Percentiles rank a stretch among this genome's conserved stretches.
These are phyloP conservation scores for Lysandra coridon DNA, from an alignment of 2,888 invertebrate genomes.

Conservation along the genomic window DNA sequence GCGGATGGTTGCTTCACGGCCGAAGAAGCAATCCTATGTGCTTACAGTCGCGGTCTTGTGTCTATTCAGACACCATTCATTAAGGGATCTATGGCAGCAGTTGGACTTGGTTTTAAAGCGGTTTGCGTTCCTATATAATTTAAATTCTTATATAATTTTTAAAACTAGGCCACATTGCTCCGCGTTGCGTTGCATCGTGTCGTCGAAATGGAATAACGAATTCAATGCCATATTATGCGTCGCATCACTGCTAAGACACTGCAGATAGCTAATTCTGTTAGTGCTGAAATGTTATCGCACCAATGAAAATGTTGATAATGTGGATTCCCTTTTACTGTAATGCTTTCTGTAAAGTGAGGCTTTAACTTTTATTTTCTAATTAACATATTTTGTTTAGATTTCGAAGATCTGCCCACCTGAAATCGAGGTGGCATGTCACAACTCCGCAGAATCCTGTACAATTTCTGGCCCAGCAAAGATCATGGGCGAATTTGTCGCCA, in stretches of 20 bases:
- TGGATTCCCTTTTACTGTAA: too few relatives aligned
- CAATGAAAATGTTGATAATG: too few relatives aligned
- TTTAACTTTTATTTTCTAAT: neutral
- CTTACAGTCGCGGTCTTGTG: conserved; percentile 88
- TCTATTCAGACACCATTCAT: conserved; percentile 82
- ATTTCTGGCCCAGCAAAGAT: conserved; percentile 86
- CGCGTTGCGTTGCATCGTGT: neutral
- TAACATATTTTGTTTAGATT: neutral
- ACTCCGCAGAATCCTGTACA: conserved; percentile 87
- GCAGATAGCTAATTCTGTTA: too few relatives aligned
- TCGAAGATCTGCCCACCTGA: conserved; percentile 27
- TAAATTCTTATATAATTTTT: too few relatives aligned
- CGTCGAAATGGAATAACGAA: conserved; percentile 46
- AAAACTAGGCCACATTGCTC: conserved; percentile 36
- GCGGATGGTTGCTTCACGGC: conserved; percentile 85
- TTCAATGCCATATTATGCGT: conserved; percentile 16
- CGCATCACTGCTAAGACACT: too few relatives aligned
- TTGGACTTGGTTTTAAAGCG: conserved; percentile 75
- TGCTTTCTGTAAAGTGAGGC: too few relatives aligned
- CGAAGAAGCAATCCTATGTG: conserved; percentile 89
- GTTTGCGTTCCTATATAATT: neutral
- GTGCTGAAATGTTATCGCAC: too few relatives aligned
- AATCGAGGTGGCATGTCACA: conserved; percentile 89
- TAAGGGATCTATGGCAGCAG: conserved; percentile 91
- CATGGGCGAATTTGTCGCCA: conserved; percentile 52